These are phyloP conservation scores for Numenius arquata DNA, from an alignment of 2,113 vertebrate genomes.

Conservation along the genomic window DNA sequence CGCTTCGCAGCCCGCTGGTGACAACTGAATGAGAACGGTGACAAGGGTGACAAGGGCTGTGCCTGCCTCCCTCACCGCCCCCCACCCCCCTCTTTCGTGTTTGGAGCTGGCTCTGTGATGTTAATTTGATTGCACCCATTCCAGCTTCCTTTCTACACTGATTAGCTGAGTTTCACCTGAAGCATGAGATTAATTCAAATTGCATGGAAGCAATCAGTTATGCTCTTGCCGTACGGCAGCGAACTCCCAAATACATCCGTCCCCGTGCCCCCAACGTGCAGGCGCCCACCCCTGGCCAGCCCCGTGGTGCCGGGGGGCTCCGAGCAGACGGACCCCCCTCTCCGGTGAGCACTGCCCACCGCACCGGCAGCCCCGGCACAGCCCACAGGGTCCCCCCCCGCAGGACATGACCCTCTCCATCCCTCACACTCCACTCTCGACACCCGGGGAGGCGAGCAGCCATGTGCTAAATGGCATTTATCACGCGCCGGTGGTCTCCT, in stretches of 20 bases:
- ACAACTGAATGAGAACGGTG: conserved; percentile 18
- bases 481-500: neutral
- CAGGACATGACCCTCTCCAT: accelerated
- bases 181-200: conserved; percentile 74
- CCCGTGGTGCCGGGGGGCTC: neutral
- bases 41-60: conserved; percentile 39
- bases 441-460: neutral
- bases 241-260: neutral
- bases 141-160: conserved; percentile 70
- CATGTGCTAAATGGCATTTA: conserved; percentile 7
- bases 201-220: conserved; percentile 66
- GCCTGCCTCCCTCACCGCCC: conserved; percentile 1
- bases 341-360: neutral
- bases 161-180: conserved; percentile 77
- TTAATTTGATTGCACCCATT: conserved; percentile 74
- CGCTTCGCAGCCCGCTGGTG: neutral
- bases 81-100: conserved; percentile 29
- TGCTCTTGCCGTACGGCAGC: neutral
- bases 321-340: neutral
- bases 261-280: accelerated
- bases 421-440: accelerated
- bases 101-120: conserved; percentile 50
- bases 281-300: neutral
- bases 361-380: accelerated
- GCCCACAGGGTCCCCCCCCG: accelerated